phyloP scores from a whole-genome alignment of 2,888 invertebrate species.

The Sphecodes monilicornis region DNA sequence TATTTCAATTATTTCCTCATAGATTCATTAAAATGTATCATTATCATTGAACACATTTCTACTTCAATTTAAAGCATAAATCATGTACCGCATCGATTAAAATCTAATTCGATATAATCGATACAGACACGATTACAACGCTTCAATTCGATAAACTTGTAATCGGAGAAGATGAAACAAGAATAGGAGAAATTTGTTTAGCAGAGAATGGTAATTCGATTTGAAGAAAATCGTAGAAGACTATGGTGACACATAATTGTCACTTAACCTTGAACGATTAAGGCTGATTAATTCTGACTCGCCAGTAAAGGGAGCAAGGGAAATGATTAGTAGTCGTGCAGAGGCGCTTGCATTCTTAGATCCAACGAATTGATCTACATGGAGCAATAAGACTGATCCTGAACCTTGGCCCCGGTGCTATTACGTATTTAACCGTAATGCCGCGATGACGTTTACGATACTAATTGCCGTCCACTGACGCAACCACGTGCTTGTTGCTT shows the following conservation, averaged over 20 bases:
- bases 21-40: too few relatives aligned
- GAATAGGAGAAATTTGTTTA: not conserved
- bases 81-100: too few relatives aligned
- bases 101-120: not conserved
- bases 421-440: slow-evolving; percentile 78
- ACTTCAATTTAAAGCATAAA: too few relatives aligned
- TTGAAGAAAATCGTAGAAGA: not conserved
- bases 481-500: slow-evolving; percentile 41
- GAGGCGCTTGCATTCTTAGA: slow-evolving; percentile 53
- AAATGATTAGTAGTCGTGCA: slow-evolving; percentile 24
- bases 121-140: not conserved
- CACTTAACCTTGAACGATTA: slow-evolving; percentile 29
- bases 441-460: slow-evolving; percentile 49
- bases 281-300: slow-evolving; percentile 22
- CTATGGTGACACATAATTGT: not conserved
- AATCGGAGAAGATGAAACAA: not conserved
- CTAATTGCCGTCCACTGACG: slow-evolving; percentile 63
- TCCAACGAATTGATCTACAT: slow-evolving; percentile 72
- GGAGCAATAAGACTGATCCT: slow-evolving; percentile 74
- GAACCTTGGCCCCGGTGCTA: slow-evolving; percentile 76
- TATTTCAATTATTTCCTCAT: too few relatives aligned
- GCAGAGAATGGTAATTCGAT: not conserved
- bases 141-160: not conserved
- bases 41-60: too few relatives aligned
- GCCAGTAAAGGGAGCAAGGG: slow-evolving; percentile 7